A percentile compares a stretch with the other conserved stretches of the same genome.
Evolutionary conservation across 2,113 vertebrate genomes (phyloP).

Genomic region (Oreochromis niloticus): DNA sequence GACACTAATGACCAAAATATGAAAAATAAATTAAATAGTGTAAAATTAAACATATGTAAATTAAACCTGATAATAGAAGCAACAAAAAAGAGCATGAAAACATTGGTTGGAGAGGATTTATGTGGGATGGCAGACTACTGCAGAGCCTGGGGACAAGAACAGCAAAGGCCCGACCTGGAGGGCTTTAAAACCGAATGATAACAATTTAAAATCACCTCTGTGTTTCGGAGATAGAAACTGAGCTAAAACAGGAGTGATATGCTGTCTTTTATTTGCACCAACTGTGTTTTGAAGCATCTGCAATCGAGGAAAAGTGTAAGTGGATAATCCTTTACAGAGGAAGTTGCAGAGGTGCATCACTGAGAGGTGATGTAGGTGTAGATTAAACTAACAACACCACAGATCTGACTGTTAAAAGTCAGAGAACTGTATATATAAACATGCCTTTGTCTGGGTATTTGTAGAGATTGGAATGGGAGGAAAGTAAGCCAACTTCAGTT

Average conservation of each 20-base stretch:
- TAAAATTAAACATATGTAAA: neutral
- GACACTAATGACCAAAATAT: neutral
- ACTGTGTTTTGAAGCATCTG: neutral
- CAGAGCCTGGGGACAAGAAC: neutral
- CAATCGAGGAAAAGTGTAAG: rapidly evolving
- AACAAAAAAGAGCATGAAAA: neutral
- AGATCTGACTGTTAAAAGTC: neutral
- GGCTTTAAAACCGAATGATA: neutral
- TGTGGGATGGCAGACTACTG: neutral
- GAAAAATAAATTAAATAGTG: neutral
- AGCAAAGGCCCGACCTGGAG: neutral
- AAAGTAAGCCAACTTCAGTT: neutral
- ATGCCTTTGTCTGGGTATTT: rapidly evolving
- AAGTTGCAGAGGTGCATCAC: neutral
- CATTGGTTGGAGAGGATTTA: neutral
- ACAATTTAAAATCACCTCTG: neutral
- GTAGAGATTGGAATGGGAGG: neutral
- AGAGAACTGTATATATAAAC: rapidly evolving
- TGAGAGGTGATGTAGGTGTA: neutral
- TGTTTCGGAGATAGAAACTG: neutral
- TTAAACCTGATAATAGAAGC: neutral
- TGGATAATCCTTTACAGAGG: neutral
- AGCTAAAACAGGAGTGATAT: neutral
- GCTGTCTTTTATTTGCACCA: neutral
- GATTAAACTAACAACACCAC: neutral